Conservation (phyloP, 1,140 invertebrate species). For the Gonatopus flavifemur region DNA sequence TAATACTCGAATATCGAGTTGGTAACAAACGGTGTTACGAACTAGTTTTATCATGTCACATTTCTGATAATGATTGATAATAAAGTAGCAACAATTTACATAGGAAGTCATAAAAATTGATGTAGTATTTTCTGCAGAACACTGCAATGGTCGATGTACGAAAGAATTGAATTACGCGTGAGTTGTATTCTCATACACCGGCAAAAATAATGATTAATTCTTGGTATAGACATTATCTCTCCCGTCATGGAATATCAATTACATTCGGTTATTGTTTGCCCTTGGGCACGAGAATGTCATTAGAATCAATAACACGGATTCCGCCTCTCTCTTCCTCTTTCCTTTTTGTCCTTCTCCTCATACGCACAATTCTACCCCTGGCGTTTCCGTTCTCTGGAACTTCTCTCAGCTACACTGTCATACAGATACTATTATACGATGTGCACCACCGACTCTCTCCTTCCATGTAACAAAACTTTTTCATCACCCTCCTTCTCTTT, state of each 20-base stretch:
- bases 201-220: no score
- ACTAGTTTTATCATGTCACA: no score
- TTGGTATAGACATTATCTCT: no score
- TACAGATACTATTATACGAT: slow-evolving; percentile 33
- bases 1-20: no score
- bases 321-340: slow-evolving; percentile 18
- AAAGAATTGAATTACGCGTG: no score
- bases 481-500: slow-evolving; percentile 10
- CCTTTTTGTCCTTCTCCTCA: slow-evolving; percentile 25
- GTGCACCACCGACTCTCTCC: slow-evolving; percentile 23
- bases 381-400: slow-evolving; percentile 36
- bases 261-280: slow-evolving; percentile 38
- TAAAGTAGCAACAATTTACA: no score
- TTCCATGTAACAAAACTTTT: slow-evolving; percentile 39
- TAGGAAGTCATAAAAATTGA: no score
- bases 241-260: slow-evolving; percentile 39
- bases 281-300: slow-evolving; percentile 49
- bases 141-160: no score
- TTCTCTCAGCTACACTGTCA: slow-evolving; percentile 38
- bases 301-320: slow-evolving; percentile 51
- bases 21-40: no score
- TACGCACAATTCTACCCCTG: slow-evolving; percentile 37
- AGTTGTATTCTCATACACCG: no score
- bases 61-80: no score
- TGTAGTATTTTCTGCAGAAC: no score